A percentile compares a stretch with the other conserved stretches of the same genome.
phyloP scores from a whole-genome alignment of 2,113 vertebrate genomes.

The Oostethus manadensis region DNA sequence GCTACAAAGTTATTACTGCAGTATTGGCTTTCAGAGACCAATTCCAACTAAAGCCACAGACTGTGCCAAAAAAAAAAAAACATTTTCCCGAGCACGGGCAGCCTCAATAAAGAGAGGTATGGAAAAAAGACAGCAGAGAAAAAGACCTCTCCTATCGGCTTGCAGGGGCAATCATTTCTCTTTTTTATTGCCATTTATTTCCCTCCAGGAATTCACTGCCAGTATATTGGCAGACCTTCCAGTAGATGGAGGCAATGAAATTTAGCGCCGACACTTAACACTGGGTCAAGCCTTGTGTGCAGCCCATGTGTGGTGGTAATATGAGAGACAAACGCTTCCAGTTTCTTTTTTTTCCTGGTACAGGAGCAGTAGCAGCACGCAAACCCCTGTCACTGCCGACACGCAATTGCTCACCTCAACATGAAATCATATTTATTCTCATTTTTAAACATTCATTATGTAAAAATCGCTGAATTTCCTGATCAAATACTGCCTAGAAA shows the following conservation, averaged over 20 bases:
- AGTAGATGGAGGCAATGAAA: constrained; percentile 96
- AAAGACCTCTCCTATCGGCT: constrained; percentile 81
- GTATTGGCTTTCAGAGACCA: constrained; percentile 84
- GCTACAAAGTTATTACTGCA: constrained; percentile 81
- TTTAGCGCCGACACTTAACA: constrained; percentile 97
- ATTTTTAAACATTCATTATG: no score
- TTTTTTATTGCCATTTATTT: constrained; percentile 98
- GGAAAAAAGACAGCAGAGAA: constrained; percentile 53
- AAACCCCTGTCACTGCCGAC: constrained; percentile 22
- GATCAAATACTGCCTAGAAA: no score
- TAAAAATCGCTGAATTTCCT: no score
- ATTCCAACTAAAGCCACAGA: constrained; percentile 77
- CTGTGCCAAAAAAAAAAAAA: constrained; percentile 80
- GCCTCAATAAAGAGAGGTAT: constrained; percentile 79
- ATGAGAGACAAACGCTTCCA: constrained; percentile 90
- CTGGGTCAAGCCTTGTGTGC: constrained; percentile 83
- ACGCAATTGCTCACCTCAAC: no score
- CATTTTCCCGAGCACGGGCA: constrained; percentile 81
- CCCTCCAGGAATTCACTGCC: constrained; percentile 96
- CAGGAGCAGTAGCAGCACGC: constrained; percentile 64
- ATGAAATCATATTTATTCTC: no score
- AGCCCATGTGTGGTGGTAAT: constrained; percentile 86
- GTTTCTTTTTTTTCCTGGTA: constrained; percentile 75
- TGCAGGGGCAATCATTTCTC: constrained; percentile 87
- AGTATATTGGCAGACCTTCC: constrained; percentile 97